These are phyloP conservation scores for Yponomeuta malinellus DNA, from an alignment of 2,888 invertebrate species.

Conservation along the genomic window DNA sequence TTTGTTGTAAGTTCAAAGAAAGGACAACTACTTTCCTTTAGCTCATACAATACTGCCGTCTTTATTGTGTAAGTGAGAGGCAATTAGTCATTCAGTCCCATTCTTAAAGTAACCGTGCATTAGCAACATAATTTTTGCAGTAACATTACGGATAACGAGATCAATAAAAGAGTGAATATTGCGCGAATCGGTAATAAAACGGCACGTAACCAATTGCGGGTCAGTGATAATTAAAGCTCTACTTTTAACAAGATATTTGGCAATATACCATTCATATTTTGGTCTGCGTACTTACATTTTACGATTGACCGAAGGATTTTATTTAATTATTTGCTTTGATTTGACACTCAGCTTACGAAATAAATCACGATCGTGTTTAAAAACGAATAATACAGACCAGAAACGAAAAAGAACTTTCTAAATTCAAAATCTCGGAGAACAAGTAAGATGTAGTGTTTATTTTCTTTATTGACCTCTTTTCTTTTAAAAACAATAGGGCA, in stretches of 20 bases:
- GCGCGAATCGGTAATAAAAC: not conserved
- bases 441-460: too few species aligned
- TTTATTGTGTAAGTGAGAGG: too few species aligned
- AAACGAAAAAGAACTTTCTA: too few species aligned
- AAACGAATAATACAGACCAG: too few species aligned
- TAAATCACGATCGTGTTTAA: slow-evolving; percentile 18
- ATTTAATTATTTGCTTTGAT: too few species aligned
- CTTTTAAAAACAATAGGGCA: not conserved
- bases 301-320: not conserved
- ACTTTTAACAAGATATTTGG: not conserved
- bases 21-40: too few species aligned
- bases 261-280: not conserved
- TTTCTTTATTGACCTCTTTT: not conserved
- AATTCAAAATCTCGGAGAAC: too few species aligned
- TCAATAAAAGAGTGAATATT: not conserved
- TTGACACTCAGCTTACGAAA: not conserved
- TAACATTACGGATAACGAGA: not conserved
- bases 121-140: not conserved
- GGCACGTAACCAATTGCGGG: not conserved
- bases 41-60: too few species aligned
- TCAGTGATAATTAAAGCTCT: not conserved
- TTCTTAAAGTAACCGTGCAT: not conserved
- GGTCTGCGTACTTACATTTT: not conserved
- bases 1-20: too few species aligned
- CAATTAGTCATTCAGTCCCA: too few species aligned